These are phyloP conservation scores for Phoebastria nigripes DNA, from an alignment of 2,797 vertebrate species.

Conservation along the genomic window DNA sequence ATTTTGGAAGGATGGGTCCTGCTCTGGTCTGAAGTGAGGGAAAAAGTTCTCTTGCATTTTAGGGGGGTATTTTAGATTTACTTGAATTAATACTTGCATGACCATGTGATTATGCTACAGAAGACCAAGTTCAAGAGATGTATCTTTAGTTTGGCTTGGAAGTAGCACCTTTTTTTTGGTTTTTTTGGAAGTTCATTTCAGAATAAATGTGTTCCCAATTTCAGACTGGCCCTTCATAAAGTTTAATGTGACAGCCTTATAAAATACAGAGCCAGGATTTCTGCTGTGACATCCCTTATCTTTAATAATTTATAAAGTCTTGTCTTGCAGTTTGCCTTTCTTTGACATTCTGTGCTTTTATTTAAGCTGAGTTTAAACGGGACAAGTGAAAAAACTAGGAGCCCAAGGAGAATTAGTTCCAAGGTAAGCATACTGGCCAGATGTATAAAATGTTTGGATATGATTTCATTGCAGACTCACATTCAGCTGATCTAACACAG, in stretches of 20 bases:
- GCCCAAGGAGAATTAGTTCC: neutral
- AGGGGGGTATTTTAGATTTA: neutral
- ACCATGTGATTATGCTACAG: neutral
- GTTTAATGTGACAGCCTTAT: neutral
- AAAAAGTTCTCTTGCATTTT: neutral
- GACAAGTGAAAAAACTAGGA: neutral
- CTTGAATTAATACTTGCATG: neutral
- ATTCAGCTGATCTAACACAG: neutral
- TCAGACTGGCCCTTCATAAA: neutral
- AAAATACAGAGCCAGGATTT: neutral
- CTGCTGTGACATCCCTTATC: neutral
- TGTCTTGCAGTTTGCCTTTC: neutral
- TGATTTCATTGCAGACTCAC: neutral
- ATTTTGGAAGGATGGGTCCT: neutral
- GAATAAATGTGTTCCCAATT: neutral
- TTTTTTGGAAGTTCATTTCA: neutral
- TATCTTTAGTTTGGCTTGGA: neutral
- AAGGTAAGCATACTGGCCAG: neutral
- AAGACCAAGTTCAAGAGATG: neutral
- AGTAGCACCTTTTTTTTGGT: neutral
- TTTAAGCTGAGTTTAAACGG: neutral
- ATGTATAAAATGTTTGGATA: neutral
- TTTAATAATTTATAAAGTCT: neutral
- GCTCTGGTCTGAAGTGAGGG: neutral
- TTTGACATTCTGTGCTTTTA: neutral